A percentile compares a stretch with the other conserved stretches of the same genome.
Conservation (phyloP, 2,113 vertebrate genomes). For the Ageneiosus marmoratus region DNA sequence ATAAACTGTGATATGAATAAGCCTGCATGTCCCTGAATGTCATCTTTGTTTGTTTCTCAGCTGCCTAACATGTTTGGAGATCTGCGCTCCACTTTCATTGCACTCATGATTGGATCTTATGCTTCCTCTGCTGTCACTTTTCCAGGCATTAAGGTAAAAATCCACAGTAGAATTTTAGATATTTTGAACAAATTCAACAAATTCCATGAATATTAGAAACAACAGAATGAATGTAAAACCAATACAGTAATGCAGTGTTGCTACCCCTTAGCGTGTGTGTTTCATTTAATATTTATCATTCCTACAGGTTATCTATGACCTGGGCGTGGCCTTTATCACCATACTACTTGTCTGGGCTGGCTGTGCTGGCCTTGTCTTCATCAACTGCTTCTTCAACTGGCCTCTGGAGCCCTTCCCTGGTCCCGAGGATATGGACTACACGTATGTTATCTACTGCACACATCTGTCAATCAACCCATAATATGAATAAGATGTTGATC, state of each 20-base stretch:
- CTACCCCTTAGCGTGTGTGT: neutral
- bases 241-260: neutral
- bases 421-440: conserved; percentile 97
- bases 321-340: conserved; percentile 86
- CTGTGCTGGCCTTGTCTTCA: conserved; percentile 91
- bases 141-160: conserved; percentile 91
- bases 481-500: neutral
- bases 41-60: conserved; percentile 62
- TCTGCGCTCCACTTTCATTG: conserved; percentile 95
- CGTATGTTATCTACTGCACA: conserved; percentile 73
- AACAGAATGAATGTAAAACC: neutral
- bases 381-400: conserved; percentile 99
- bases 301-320: conserved; percentile 90
- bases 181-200: neutral
- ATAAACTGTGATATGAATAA: neutral
- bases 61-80: conserved; percentile 98
- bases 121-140: conserved; percentile 97
- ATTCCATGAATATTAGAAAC: neutral
- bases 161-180: neutral
- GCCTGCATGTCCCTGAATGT: conserved; percentile 7
- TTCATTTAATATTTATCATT: conserved; percentile 61
- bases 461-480: neutral
- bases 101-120: conserved; percentile 98
- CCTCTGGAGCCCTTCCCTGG: conserved; percentile 96
- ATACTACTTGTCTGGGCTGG: conserved; percentile 91